phyloP scores from a whole-genome alignment of 1,140 invertebrate genomes.

The Elysia chlorotica region DNA sequence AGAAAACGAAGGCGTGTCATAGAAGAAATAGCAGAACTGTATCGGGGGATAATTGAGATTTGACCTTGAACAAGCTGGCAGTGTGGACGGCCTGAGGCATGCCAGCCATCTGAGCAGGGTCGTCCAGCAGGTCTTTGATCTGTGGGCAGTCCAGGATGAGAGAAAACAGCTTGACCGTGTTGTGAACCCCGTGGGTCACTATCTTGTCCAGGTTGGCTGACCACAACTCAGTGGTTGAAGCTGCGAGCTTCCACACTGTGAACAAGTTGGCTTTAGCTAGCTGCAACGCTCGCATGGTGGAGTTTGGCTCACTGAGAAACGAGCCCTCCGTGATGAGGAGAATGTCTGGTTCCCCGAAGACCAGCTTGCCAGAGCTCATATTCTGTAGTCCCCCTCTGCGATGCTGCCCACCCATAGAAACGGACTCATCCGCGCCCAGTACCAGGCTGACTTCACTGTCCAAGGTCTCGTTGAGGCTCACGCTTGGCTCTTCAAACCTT shows the following conservation, averaged over 20 bases:
- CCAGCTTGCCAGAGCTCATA: constrained; percentile 49
- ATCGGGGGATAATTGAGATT: too few species aligned
- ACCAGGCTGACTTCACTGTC: constrained; percentile 47
- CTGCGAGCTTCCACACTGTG: constrained; percentile 53
- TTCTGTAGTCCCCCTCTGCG: too few species aligned
- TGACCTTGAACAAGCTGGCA: constrained; percentile 40
- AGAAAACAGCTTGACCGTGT: constrained; percentile 49
- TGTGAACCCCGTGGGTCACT: constrained; percentile 39
- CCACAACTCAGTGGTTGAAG: constrained; percentile 48
- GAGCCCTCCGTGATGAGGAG: constrained; percentile 7
- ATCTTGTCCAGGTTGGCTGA: constrained; percentile 46
- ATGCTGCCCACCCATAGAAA: constrained; percentile 25
- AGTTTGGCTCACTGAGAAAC: constrained; percentile 15
- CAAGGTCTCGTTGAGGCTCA: constrained; percentile 39
- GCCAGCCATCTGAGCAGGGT: constrained; percentile 29
- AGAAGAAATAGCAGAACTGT: neutral
- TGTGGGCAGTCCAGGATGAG: constrained; percentile 45
- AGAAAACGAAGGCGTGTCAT: neutral
- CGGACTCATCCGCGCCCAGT: constrained; percentile 21
- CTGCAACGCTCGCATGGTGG: constrained; percentile 35
- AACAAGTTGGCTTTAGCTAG: constrained; percentile 36
- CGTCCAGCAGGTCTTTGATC: constrained; percentile 29
- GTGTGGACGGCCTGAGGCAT: constrained; percentile 36
- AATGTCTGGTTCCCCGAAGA: constrained; percentile 51
- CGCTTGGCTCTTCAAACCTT: constrained; percentile 46